A percentile compares a stretch with the other conserved stretches of the same genome.
These are phyloP conservation scores for Leucophora obtusa DNA, from an alignment of 2,888 invertebrate species.

Conservation along the genomic window DNA sequence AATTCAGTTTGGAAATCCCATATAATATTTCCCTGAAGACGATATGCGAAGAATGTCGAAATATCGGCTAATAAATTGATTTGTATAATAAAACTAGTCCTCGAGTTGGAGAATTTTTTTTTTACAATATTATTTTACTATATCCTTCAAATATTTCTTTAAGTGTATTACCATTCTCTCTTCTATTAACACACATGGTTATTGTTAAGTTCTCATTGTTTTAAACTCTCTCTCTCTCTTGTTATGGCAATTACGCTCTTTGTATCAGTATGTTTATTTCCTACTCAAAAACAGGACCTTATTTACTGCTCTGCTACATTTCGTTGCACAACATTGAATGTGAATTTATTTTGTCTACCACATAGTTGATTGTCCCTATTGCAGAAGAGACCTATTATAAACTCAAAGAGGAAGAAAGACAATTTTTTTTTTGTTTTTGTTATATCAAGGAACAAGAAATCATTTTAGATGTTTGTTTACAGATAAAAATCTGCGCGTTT, in stretches of 20 bases:
- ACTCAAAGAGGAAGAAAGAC: slow-evolving; percentile 9
- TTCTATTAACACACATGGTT: slow-evolving; percentile 17
- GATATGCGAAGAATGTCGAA: too few species aligned
- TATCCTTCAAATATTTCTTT: not conserved
- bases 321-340: slow-evolving; percentile 61
- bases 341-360: slow-evolving; percentile 23
- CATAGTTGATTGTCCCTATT: not conserved
- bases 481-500: slow-evolving; percentile 63
- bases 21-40: too few species aligned
- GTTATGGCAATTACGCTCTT: not conserved
- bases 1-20: too few species aligned
- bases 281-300: slow-evolving; percentile 8
- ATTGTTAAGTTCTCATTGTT: too few species aligned
- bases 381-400: slow-evolving; percentile 18
- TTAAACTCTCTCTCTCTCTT: too few species aligned
- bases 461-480: slow-evolving; percentile 26
- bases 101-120: too few species aligned
- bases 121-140: too few species aligned
- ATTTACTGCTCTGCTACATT: slow-evolving; percentile 52
- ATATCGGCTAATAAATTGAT: too few species aligned
- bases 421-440: slow-evolving; percentile 33
- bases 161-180: not conserved
- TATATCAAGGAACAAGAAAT: slow-evolving; percentile 31
- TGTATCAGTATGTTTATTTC: too few species aligned
- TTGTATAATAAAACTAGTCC: too few species aligned